Evolutionary conservation across 2,888 invertebrate species (phyloP), one percentile per base, ranked within the genome.

Genomic region (Marasmarcha lunaedactyla): DNA sequence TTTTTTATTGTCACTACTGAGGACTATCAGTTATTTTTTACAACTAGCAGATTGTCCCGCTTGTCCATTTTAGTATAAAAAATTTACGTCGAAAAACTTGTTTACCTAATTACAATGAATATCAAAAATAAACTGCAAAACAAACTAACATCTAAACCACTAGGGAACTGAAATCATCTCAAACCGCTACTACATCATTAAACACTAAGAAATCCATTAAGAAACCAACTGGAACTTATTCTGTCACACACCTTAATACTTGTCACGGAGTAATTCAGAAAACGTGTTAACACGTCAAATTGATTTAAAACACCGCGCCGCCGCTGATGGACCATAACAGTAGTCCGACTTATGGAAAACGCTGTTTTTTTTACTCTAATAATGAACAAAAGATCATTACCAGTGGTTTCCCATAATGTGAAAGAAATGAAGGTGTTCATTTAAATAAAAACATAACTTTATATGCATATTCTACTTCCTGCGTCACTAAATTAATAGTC

Each of bases 361-460:
- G 10, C 11, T 7, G 3, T 9, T 9, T 30, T 35, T n/a, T 12
- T 15, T n/a, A 11, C 10, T 25, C 11, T 14, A 33, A 13, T 15
- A 15, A 33, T 33, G 6, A 39, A 34, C 20, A 20, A 39, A 35
- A 26, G 33, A 11, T 5, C 33, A 33, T 14, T 13, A n/a, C 30
- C 30, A 25, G 34, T 7, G 33, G 20, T 13, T 20, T 26, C 33
- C 39, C 27, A 36, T 35, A 27, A 27, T 40, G n/a, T 30, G n/a
- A 30, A 11, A 20, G 20, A 20, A 20, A 20, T 3, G 3, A 20
- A 20, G 20, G 20, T 20, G 20, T 20, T 20, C 3, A 20, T n/a
- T n/a, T 20, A 20, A 20, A 20, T 7, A 20, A 7, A 20, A 20
- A 20, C 7, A 20, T 20, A 5, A 20, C 7, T 20, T 20, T 5